Percentiles rank a stretch among this genome's conserved stretches.
phyloP scores from a whole-genome alignment of 2,113 vertebrate species.

The Eulacestoma nigropectus region DNA sequence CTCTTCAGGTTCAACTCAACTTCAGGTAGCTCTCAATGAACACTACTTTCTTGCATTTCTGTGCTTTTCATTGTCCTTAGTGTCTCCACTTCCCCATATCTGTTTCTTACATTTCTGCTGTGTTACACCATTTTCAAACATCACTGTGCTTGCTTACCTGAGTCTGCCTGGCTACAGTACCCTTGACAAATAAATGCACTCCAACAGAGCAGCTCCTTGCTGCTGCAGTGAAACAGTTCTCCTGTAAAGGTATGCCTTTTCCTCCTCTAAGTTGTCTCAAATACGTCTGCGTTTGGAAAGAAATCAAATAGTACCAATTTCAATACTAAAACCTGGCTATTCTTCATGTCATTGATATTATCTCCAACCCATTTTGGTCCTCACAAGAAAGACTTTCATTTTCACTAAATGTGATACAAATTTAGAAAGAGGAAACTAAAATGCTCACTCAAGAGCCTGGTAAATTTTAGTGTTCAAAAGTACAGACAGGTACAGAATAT shows the following conservation, averaged over 20 bases:
- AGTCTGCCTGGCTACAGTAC: not conserved
- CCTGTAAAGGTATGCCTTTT: not conserved
- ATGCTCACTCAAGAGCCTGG: not conserved
- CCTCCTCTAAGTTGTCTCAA: not conserved
- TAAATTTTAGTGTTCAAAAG: not conserved
- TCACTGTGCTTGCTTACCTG: not conserved
- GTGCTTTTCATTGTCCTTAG: not conserved
- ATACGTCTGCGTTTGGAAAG: not conserved
- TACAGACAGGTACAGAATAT: not conserved
- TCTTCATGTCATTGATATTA: not conserved
- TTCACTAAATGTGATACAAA: fast-evolving
- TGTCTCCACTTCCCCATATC: not conserved
- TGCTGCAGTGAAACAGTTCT: not conserved
- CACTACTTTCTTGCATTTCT: not conserved
- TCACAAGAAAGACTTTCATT: not conserved
- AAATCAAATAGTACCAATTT: not conserved
- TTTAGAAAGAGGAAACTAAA: not conserved
- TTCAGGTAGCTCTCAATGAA: not conserved
- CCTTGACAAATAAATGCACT: not conserved
- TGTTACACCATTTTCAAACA: not conserved
- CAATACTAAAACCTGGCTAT: not conserved
- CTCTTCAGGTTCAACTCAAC: not conserved
- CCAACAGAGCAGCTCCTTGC: not conserved
- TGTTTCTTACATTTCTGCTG: not conserved
- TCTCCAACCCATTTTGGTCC: not conserved